Percentiles rank a stretch among this genome's conserved stretches.
Conservation (phyloP, 2,113 vertebrate species). For the Miniopterus natalensis region DNA sequence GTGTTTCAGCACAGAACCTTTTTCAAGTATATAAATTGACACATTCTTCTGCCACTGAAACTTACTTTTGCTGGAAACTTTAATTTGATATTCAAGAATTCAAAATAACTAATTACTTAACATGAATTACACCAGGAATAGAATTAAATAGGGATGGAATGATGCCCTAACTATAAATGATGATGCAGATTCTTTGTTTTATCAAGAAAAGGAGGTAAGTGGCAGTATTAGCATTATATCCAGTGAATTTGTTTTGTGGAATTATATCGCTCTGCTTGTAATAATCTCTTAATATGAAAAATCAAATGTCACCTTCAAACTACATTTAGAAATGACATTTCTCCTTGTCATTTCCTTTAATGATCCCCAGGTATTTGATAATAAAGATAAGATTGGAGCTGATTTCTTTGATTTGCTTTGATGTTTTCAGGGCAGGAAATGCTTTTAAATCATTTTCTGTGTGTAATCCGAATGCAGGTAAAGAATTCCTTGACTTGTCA, state of each 20-base stretch:
- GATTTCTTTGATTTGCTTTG: slow-evolving; percentile 75
- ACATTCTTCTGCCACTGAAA: not conserved
- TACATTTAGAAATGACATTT: slow-evolving; percentile 64
- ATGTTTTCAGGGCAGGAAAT: slow-evolving; percentile 70
- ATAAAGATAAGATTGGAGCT: slow-evolving; percentile 49
- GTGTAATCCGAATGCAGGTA: slow-evolving; percentile 66
- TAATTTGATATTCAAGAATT: slow-evolving; percentile 44
- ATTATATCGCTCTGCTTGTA: not conserved
- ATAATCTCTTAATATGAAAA: slow-evolving; percentile 39
- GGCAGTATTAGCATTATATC: not conserved
- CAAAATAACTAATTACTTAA: slow-evolving; percentile 3
- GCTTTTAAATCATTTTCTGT: slow-evolving; percentile 60
- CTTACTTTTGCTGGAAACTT: not conserved
- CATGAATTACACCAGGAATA: not conserved
- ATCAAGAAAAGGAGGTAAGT: not conserved
- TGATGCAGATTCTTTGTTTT: not conserved
- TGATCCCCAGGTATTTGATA: slow-evolving; percentile 52
- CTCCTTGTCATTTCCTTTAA: slow-evolving; percentile 67
- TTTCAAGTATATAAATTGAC: not conserved
- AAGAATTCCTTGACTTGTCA: slow-evolving; percentile 69
- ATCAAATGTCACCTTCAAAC: slow-evolving; percentile 61
- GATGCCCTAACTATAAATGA: not conserved
- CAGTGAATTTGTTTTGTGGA: not conserved
- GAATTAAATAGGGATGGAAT: not conserved
- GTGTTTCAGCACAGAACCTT: not conserved